Base-by-base conservation (phyloP, 1,140 invertebrate genomes). In the Zaprionus taronus region DNA sequence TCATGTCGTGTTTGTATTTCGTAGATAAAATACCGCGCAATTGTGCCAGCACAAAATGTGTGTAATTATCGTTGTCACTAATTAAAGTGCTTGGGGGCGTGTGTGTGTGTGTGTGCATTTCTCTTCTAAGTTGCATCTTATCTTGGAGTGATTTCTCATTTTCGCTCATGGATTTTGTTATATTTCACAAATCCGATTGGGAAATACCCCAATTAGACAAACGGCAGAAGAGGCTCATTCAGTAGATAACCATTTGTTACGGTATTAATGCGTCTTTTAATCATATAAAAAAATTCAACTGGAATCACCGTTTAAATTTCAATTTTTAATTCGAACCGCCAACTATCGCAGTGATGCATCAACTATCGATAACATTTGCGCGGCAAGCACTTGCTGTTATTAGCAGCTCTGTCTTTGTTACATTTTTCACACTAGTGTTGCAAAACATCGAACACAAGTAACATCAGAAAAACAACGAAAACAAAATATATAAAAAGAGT, bases 11-110 rank as follows among this genome's bases (percentile, higher is more conserved):
- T 81, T 81, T 79, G 69, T 68, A 72, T 72, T 83, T 77, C 72
- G 51, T 76, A 89, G 85, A 89, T 89, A 89, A 89, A 90, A 85
- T 75, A 79, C 31, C 31, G 75, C 66, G 75, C 76, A 77, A 77
- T 76, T 61, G 73, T 76, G 73, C 69, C 81, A 77, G 77, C 56
- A 75, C 65, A 78, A 75, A 41, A 78, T 76, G 41, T 89, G 84
- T 89, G 84, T 89, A 89, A 89, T 89, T 89, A 84, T 89, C 85
- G 84, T 89, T 89, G 84, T 89, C 85, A 89, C 85, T 89, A 89
- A 89, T 89, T 89, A 89, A 89, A 89, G 85, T 80, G 67, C 38
- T 26, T 11, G n/a, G 28, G 5, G 24, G 38, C 36, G 49, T 57
- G 56, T n/a, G 41, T 17, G 49, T 55, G 55, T 65, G 44, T 53